Base-by-base conservation (phyloP, 2,113 vertebrate species). In the Chlorodrepanis virens region DNA sequence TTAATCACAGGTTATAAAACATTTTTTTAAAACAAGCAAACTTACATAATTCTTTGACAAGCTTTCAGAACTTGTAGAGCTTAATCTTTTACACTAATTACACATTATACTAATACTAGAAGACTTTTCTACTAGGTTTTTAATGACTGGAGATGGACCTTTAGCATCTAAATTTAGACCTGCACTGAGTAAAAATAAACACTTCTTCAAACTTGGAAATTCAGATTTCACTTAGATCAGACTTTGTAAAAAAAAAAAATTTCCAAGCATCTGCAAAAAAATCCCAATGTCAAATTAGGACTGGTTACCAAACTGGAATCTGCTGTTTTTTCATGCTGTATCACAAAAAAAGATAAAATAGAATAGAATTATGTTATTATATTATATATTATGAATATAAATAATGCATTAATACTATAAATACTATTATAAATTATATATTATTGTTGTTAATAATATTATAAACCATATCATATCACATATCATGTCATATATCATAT, bases 121-220 rank as follows among this genome's bases (percentile, higher is more conserved):
- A 85, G 4, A 72, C 3, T 49, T 83, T 25, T 28, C 40, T 21
- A 44, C 0, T 11, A 49, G 1, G 6, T n/a, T 85, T 78, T 37
- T 78, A 87, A 81, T 52, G 12, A 45, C 4, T 20, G 20, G 14
- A 72, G 24, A 49, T 50, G 5, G 11, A 64, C 13, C 9, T 57
- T 10, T 45, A 68, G 2, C 22, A 56, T 28, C 70, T 35, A 65
- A 75, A 75, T 65, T 78, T 40, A 65, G 8, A 88, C 37, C 11
- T 65, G 10, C 0, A 0, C 1, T 29, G 37, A 78, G 18, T 27
- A 3, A 78, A 89, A 50, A 74, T 29, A 35, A 12, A 0, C 1
- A 5, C 6, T 19, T 9, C 14, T 19, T 84, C 27, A 42, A 33
- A 67, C 75, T 42, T 54, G 18, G 47, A 83, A 92, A 91, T 45